Conservation (phyloP, 2,113 vertebrate species). For the Ictalurus punctatus region DNA sequence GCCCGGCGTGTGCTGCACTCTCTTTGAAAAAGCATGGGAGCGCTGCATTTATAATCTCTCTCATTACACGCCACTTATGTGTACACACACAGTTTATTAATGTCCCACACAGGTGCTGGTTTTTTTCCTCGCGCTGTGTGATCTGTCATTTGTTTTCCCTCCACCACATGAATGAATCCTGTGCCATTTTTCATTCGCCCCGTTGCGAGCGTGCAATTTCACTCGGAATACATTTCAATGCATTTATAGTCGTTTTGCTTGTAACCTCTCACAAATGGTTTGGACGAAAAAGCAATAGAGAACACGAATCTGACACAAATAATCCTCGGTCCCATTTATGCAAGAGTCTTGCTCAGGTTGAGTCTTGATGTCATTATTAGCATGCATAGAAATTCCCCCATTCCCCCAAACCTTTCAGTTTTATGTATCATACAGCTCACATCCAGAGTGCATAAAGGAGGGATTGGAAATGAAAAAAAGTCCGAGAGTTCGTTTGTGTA, state of each 20-base stretch:
- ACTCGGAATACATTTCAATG: slow-evolving; percentile 19
- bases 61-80: slow-evolving; percentile 26
- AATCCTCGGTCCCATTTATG: slow-evolving; percentile 19
- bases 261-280: slow-evolving; percentile 22
- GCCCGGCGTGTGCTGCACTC: neutral
- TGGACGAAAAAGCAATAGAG: neutral
- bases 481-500: neutral
- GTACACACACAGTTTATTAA: slow-evolving; percentile 44
- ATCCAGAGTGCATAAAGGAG: neutral
- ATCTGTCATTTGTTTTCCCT: slow-evolving; percentile 46
- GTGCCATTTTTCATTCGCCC: slow-evolving; percentile 24
- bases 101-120: slow-evolving; percentile 1
- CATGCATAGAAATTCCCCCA: slow-evolving; percentile 48
- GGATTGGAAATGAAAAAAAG: neutral
- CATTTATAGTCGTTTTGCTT: slow-evolving; percentile 4
- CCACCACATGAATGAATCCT: slow-evolving; percentile 31
- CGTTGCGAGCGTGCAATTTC: slow-evolving; percentile 16
- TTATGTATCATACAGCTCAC: slow-evolving; percentile 74
- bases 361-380: slow-evolving; percentile 68
- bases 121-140: slow-evolving; percentile 9
- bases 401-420: slow-evolving; percentile 59
- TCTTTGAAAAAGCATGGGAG: slow-evolving; percentile 18
- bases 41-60: slow-evolving; percentile 29
- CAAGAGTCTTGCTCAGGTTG: neutral
- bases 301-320: slow-evolving; percentile 9